Evolutionary conservation across 37 sponge, comb jelly and placozoan species (phyloP).

Genomic region (Aphrocallistes beatrix): DNA sequence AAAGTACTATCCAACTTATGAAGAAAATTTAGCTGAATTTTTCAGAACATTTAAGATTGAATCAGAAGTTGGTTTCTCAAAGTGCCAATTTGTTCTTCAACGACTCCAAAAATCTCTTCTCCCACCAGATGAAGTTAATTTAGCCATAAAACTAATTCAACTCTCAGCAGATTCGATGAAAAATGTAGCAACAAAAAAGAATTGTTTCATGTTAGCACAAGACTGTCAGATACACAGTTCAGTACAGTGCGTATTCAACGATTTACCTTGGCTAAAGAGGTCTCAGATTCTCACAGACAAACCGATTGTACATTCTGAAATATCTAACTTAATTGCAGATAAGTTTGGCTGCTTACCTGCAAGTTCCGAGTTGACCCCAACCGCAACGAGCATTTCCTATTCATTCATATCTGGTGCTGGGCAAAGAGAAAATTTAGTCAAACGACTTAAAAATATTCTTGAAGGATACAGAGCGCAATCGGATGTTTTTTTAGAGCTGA

Average conservation of each 20-base stretch:
- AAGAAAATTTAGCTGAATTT: neutral
- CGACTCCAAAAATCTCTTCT: neutral
- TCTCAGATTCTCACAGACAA: neutral
- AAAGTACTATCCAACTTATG: neutral
- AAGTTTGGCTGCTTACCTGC: neutral
- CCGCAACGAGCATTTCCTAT: neutral
- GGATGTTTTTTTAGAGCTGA: conserved; percentile 21
- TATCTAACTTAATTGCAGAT: neutral
- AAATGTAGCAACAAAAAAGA: too few relatives aligned
- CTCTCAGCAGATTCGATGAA: neutral
- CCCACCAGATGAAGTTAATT: neutral
- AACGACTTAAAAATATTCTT: conserved; percentile 18
- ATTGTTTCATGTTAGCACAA: too few relatives aligned
- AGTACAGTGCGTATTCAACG: neutral
- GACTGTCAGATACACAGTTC: neutral
- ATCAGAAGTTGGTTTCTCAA: neutral
- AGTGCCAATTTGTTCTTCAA: neutral
- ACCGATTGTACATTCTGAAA: neutral
- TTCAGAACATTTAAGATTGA: neutral
- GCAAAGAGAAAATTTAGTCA: conserved; percentile 4
- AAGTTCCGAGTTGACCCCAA: neutral
- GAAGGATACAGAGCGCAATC: conserved; percentile 18
- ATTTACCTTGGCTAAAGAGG: neutral
- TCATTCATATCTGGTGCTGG: conserved; percentile 20
- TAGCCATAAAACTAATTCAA: neutral